These are phyloP conservation scores for Ellobius talpinus DNA, from an alignment of 2,113 vertebrate species.

Conservation along the genomic window DNA sequence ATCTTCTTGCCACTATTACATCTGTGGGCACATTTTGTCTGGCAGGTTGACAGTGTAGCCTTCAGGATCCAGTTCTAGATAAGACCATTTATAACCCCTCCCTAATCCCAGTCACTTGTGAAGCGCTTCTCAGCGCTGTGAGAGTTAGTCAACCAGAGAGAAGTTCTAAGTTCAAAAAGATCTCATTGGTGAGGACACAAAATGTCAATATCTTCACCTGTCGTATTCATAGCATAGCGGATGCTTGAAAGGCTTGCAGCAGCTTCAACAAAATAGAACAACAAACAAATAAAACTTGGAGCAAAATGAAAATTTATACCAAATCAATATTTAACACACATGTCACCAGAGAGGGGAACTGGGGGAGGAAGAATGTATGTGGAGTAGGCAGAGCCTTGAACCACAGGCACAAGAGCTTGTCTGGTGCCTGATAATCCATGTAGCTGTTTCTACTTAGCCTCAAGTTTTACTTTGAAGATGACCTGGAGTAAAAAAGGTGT, in stretches of 20 bases:
- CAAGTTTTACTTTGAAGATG: slow-evolving; percentile 15
- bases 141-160: not conserved
- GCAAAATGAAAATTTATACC: slow-evolving; percentile 35
- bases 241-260: not conserved
- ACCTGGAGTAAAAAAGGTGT: not conserved
- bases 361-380: not conserved
- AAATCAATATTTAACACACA: not conserved
- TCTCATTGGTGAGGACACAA: not conserved
- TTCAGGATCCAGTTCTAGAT: not conserved
- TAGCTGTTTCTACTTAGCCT: not conserved
- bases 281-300: slow-evolving; percentile 22
- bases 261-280: slow-evolving; percentile 27
- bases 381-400: not conserved
- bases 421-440: not conserved
- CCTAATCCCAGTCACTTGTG: too few species aligned
- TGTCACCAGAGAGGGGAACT: not conserved
- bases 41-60: not conserved
- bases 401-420: not conserved
- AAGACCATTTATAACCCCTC: not conserved
- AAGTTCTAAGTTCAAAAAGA: not conserved
- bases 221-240: not conserved
- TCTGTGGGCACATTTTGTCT: not conserved
- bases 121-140: too few species aligned
- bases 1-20: not conserved
- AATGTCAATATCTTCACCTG: slow-evolving; percentile 35